Conservation (phyloP, 2,113 vertebrate species). For the Dryoscopus gambensis region DNA sequence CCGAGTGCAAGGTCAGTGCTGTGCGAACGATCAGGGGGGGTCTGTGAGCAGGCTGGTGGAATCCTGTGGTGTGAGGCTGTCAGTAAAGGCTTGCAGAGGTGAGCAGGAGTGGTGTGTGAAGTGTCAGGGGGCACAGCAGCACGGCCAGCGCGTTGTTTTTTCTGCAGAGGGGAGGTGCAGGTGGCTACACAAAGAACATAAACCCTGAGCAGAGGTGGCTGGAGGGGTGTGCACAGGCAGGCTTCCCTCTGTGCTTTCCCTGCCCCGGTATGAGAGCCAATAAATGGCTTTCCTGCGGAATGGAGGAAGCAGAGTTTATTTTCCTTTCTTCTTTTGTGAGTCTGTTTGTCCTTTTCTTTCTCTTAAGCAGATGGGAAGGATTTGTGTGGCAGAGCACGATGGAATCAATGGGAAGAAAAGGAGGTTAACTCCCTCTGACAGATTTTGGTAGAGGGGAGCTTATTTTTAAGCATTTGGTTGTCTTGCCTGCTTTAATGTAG, state of each 20-base stretch:
- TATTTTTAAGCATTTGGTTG: background rate
- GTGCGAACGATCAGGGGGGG: accelerated
- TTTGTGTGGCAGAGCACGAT: background rate
- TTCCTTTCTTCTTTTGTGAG: background rate
- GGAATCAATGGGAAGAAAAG: background rate
- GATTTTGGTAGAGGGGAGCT: background rate
- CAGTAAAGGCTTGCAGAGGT: background rate
- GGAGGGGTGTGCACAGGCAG: accelerated
- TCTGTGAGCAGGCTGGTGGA: background rate
- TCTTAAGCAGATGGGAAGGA: background rate
- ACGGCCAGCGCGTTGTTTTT: accelerated
- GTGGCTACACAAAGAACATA: accelerated
- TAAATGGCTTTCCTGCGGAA: background rate
- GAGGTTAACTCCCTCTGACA: background rate
- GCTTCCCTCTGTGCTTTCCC: background rate
- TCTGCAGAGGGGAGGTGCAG: background rate
- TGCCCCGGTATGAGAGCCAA: accelerated
- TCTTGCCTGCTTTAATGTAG: background rate
- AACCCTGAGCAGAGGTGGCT: background rate
- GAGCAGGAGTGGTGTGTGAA: accelerated
- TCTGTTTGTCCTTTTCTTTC: background rate
- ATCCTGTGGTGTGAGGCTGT: accelerated
- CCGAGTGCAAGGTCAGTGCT: slow-evolving; percentile 38
- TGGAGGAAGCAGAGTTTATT: background rate
- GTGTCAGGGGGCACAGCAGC: background rate